Base-by-base conservation (phyloP, 2,888 invertebrate species). In the Trachelus troglodyta region DNA sequence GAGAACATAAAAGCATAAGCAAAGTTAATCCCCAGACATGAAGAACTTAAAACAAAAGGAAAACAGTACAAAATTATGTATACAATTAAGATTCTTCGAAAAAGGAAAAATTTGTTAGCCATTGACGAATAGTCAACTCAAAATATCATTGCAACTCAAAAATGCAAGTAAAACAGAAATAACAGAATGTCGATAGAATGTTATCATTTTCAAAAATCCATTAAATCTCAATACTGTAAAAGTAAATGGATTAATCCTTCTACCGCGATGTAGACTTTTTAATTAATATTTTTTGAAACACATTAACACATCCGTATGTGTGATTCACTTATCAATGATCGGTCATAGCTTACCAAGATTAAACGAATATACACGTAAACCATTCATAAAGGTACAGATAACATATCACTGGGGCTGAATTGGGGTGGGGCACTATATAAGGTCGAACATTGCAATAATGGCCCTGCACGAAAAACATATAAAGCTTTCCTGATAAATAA, bases 361-460 rank as follows among this genome's bases (percentile, higher is more conserved):
- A 73, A 30, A 73, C 56, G n/a, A 71, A 40, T 56, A 35, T 35
- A 6, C 74, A 74, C 11, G 23, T 23, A 74, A 12, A 35, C n/a
- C 12, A 74, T 74, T 34, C 15, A 34, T 11, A 30, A 12, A 11
- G 15, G 35, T 12, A 34, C n/a, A 31, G 31, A 56, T 33, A 71
- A 71, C 37, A 35, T 34, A 11, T 37, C 69, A 69, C 31, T 68
- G 69, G 82, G 86, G 87, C 86, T 87, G 90, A 90, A 90, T 89
- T 90, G 90, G 90, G 89, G 87, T 85, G 83, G 56, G 87, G 85
- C 87, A 84, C 88, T 89, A 87, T 87, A 89, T 89, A 88, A 89
- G 88, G 87, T 86, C 81, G 77, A 83, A 81, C 75, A 56, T 76
- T 71, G 71, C 71, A 31, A 71, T 34, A 71, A 71, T 31, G 71